These are phyloP conservation scores for Neomonachus schauinslandi DNA, from an alignment of 2,113 vertebrate genomes.

Conservation along the genomic window DNA sequence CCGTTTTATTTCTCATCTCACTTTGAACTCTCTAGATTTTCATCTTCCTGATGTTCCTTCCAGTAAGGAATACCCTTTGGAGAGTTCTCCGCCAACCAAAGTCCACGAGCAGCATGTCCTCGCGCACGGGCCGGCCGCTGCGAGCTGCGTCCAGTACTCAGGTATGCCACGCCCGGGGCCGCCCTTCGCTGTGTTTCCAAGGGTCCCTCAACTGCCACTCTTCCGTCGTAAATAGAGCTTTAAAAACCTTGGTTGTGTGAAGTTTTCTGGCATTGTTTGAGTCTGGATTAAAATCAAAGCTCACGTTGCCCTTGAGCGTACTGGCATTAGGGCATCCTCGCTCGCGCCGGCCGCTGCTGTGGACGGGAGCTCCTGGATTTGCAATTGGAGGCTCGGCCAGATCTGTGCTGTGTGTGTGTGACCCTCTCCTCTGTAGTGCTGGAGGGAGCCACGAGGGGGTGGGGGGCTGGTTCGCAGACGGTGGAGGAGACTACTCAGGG, in stretches of 20 bases:
- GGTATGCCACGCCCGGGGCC: constrained; percentile 75
- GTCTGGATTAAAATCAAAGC: no score
- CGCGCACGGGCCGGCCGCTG: constrained; percentile 78
- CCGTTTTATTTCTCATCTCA: not conserved
- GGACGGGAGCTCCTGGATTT: not conserved
- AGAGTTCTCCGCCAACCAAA: constrained; percentile 81
- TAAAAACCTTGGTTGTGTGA: not conserved
- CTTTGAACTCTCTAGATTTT: not conserved
- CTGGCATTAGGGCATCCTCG: accelerated
- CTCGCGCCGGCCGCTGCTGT: accelerated
- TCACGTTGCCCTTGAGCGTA: accelerated
- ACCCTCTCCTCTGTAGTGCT: accelerated
- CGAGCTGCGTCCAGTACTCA: constrained; percentile 89
- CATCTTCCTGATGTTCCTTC: not conserved
- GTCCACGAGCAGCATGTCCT: constrained; percentile 74
- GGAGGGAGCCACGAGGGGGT: not conserved
- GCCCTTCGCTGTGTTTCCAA: not conserved
- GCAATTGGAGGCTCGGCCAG: not conserved
- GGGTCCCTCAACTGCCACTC: no score
- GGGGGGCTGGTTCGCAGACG: not conserved
- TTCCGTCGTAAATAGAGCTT: accelerated
- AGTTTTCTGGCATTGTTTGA: accelerated
- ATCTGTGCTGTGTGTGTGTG: accelerated
- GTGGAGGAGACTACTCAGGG: not conserved
- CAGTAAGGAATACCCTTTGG: constrained; percentile 87